These are phyloP conservation scores for Tiliacea aurago DNA, from an alignment of 2,888 invertebrate species.

Conservation along the genomic window DNA sequence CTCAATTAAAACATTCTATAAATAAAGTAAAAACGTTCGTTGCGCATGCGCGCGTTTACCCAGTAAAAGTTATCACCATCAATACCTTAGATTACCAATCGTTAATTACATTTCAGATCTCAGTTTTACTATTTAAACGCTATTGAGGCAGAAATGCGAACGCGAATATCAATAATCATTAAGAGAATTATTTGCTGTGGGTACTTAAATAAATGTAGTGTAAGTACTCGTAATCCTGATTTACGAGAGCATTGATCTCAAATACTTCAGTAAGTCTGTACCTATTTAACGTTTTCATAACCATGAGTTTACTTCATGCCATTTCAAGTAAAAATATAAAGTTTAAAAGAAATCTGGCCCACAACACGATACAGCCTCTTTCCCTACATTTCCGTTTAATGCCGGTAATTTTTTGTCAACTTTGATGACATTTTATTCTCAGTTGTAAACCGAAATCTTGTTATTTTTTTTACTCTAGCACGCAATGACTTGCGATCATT, in stretches of 20 bases:
- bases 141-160: conserved; percentile 31
- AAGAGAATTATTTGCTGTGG: conserved; percentile 29
- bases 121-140: conserved; percentile 27
- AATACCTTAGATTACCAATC: conserved; percentile 50
- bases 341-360: conserved; percentile 34
- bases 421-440: conserved; percentile 46
- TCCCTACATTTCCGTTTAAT: conserved; percentile 50
- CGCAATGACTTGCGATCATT: conserved; percentile 52
- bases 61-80: conserved; percentile 44
- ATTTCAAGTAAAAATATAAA: conserved; percentile 5
- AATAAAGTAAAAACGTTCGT: conserved; percentile 41
- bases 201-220: neutral
- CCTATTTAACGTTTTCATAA: conserved; percentile 3
- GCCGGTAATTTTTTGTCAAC: conserved; percentile 42
- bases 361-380: conserved; percentile 46
- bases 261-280: neutral
- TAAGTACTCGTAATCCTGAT: conserved; percentile 9
- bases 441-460: conserved; percentile 45
- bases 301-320: neutral
- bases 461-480: conserved; percentile 53
- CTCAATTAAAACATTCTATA: conserved; percentile 49
- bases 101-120: conserved; percentile 49
- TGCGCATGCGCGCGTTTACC: conserved; percentile 41
- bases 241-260: conserved; percentile 14
- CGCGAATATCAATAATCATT: conserved; percentile 41